Percentiles rank a stretch among this genome's conserved stretches.
Conservation (phyloP, 2,888 invertebrate genomes). For the Trachelus iudaicus region DNA sequence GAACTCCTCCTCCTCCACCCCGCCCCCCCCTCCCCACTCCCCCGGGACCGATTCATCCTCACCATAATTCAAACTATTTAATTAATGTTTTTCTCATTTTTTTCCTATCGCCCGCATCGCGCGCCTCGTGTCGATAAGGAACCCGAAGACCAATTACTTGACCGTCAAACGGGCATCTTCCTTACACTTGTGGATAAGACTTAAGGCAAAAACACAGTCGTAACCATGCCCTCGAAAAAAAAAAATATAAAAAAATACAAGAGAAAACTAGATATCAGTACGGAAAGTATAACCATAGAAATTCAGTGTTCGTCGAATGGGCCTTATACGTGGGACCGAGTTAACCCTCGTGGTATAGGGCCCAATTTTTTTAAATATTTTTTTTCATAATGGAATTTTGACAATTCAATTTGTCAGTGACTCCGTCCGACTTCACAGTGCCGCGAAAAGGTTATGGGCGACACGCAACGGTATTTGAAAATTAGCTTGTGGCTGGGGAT, state of each 20-base stretch:
- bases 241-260: constrained; percentile 4
- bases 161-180: constrained; percentile 14
- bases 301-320: not conserved
- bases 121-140: constrained; percentile 31
- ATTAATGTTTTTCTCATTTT: constrained; percentile 51
- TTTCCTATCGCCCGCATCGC: constrained; percentile 31
- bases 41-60: not conserved
- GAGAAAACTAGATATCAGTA: not conserved
- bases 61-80: constrained; percentile 55
- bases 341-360: not conserved
- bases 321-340: not conserved
- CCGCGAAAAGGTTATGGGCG: constrained; percentile 26
- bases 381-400: constrained; percentile 28
- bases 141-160: constrained; percentile 29
- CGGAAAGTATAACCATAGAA: not conserved
- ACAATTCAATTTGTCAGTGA: constrained; percentile 61
- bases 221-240: not conserved
- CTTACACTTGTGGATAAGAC: not conserved
- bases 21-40: constrained; percentile 15
- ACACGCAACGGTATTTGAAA: constrained; percentile 52
- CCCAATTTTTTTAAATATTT: constrained; percentile 14
- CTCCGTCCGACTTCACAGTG: constrained; percentile 32
- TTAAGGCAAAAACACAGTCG: not conserved
- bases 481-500: constrained; percentile 48
- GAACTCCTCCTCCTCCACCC: constrained; percentile 17